phyloP scores from a whole-genome alignment of 2,797 vertebrate species.

The Podarcis lilfordi region DNA sequence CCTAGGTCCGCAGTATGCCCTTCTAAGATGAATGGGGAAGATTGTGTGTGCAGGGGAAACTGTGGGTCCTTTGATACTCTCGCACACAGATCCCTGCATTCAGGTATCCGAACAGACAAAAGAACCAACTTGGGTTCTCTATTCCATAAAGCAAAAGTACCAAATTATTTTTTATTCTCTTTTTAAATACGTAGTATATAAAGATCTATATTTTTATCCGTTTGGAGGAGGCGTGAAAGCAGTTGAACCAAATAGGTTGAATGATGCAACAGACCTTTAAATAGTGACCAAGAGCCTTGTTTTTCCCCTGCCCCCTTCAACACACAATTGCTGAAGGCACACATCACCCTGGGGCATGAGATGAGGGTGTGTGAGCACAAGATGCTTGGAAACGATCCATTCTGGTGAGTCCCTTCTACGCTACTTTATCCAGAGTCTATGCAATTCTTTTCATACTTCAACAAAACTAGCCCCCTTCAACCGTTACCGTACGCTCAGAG shows the following conservation, averaged over 20 bases:
- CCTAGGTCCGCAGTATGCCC: not conserved
- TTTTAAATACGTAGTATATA: constrained; percentile 1
- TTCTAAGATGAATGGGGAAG: not conserved
- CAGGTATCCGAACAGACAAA: not conserved
- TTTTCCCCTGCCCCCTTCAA: not conserved
- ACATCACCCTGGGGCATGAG: not conserved
- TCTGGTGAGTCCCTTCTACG: not conserved
- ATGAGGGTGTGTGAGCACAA: not conserved
- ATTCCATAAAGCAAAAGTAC: not conserved
- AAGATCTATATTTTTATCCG: not conserved
- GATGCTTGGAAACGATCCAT: not conserved
- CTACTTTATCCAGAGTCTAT: not conserved
- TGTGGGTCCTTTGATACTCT: not conserved
- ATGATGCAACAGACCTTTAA: constrained; percentile 8
- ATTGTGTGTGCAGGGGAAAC: not conserved
- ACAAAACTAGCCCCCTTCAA: not conserved
- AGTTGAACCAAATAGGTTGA: constrained; percentile 23
- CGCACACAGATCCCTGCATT: not conserved
- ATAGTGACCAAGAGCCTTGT: not conserved
- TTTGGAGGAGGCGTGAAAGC: constrained; percentile 9
- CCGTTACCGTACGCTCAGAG: not conserved
- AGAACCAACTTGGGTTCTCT: constrained; percentile 13
- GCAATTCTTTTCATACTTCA: constrained; percentile 12
- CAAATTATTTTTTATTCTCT: constrained; percentile 6
- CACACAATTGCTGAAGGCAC: not conserved